Percentiles rank a stretch among this genome's conserved stretches.
These are phyloP conservation scores for Nephila pilipes DNA, from an alignment of 1,140 invertebrate species.

Conservation along the genomic window DNA sequence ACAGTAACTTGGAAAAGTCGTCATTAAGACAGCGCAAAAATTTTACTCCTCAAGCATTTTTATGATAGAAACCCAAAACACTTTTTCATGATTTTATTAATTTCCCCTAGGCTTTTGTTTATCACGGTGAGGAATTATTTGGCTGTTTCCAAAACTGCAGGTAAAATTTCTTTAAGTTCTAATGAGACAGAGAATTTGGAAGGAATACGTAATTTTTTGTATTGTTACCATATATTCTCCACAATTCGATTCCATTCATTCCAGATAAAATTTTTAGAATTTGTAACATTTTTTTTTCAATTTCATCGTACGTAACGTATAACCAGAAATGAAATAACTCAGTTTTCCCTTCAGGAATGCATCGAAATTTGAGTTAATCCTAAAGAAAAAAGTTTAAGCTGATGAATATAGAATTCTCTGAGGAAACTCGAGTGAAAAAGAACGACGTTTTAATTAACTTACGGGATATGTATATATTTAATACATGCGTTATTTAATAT, in stretches of 20 bases:
- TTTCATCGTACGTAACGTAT: neutral
- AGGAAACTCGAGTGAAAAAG: neutral
- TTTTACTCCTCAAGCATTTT: conserved; percentile 41
- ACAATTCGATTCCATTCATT: conserved; percentile 43
- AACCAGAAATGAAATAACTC: neutral
- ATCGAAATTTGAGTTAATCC: neutral
- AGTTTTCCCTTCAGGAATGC: neutral
- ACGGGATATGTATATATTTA: too few relatives aligned
- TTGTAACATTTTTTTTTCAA: neutral
- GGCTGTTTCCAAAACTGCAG: conserved; percentile 64
- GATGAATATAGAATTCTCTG: neutral
- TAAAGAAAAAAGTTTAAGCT: neutral
- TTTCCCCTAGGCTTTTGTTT: conserved; percentile 50
- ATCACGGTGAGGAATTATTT: conserved; percentile 39
- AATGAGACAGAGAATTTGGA: conserved; percentile 55
- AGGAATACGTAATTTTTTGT: neutral
- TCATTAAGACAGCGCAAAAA: conserved; percentile 65
- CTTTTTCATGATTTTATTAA: conserved; percentile 69
- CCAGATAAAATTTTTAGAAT: neutral
- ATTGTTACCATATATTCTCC: neutral
- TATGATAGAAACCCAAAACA: conserved; percentile 22
- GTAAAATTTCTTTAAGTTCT: conserved; percentile 46
- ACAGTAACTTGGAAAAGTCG: conserved; percentile 37
- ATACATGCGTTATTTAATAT: too few relatives aligned
- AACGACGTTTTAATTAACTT: conserved; percentile 51